Conservation (phyloP, 2,797 vertebrate genomes). For the Sebastes flavidus region DNA sequence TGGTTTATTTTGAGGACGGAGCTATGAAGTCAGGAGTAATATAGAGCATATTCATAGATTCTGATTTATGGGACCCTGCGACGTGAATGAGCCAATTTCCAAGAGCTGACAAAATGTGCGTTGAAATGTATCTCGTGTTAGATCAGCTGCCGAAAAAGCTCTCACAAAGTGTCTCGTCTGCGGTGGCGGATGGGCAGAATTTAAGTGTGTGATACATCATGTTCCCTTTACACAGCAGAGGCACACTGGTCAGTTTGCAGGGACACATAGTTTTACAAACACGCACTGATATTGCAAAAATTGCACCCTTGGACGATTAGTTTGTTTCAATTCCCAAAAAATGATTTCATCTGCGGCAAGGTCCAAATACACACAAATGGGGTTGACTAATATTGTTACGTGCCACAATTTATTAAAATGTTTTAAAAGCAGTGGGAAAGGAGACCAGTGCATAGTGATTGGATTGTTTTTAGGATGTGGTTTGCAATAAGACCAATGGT, state of each 20-base stretch:
- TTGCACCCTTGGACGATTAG: background rate
- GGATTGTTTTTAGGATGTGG: background rate
- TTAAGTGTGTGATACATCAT: background rate
- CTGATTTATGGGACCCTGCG: background rate
- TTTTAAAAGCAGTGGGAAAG: background rate
- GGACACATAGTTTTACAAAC: background rate
- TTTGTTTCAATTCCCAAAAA: background rate
- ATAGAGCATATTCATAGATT: background rate
- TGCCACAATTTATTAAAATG: background rate
- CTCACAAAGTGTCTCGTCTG: background rate
- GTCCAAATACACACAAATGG: background rate
- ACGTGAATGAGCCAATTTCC: background rate
- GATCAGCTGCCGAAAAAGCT: slow-evolving; percentile 22
- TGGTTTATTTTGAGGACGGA: background rate
- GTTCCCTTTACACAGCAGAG: background rate
- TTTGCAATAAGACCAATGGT: background rate
- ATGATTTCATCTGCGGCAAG: background rate
- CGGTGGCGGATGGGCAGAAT: slow-evolving; percentile 10
- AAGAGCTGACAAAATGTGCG: slow-evolving; percentile 12
- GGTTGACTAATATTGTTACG: background rate
- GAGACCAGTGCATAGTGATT: background rate
- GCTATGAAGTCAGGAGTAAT: background rate
- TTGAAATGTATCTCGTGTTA: slow-evolving; percentile 1
- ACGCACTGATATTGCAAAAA: background rate
- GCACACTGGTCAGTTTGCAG: background rate